Base-by-base conservation (phyloP, 64 coral and sea anemone species). In the Catalaphyllia jardinei region DNA sequence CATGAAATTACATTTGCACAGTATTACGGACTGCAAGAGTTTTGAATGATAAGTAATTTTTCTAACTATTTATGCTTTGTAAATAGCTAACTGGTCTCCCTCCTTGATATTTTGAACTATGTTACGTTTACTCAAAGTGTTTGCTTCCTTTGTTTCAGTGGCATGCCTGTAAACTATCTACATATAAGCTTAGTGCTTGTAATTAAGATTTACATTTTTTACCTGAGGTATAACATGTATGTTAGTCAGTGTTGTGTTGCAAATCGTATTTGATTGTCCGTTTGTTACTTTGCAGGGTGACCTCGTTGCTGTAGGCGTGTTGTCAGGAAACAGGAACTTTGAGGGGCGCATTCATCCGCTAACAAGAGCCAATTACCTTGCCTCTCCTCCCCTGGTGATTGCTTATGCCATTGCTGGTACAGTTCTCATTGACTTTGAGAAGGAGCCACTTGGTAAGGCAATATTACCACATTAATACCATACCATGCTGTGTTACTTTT, bases 381-480 rank as follows among this genome's bases (percentile, higher is more conserved):
- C 96, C 0, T 98, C 96, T 30, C 96, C 96, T 71, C 96, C 96
- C 49, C 82, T 98, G 22, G 93, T 94, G 38, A 95, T 98, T 79
- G 96, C 96, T 29, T 98, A 98, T 95, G 96, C 96, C 1, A 92
- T 98, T 72, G 96, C 96, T 75, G 96, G 96, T 3, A 98, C 93
- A 8, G 90, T 94, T 0, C 29, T 90, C 51, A 98, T 95, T 85
- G 96, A 98, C 77, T 98, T 98, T 89, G 96, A 98, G 28, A 95
- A 92, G 29, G 96, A 98, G 69, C 96, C 96, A 18, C 62, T 98
- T 39, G 96, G 96, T 98, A 79, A 79, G 71, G 35, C 62, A 76
- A 52, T 73, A 15, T 14, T 52, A 29, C 20, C 13, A 55, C 52
- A 55, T 2, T 55, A 11, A 55, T 8, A 11, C 15, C 15, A 57